phyloP scores from a whole-genome alignment of 92 coral and sea anemone species.

The Porites lobata region DNA sequence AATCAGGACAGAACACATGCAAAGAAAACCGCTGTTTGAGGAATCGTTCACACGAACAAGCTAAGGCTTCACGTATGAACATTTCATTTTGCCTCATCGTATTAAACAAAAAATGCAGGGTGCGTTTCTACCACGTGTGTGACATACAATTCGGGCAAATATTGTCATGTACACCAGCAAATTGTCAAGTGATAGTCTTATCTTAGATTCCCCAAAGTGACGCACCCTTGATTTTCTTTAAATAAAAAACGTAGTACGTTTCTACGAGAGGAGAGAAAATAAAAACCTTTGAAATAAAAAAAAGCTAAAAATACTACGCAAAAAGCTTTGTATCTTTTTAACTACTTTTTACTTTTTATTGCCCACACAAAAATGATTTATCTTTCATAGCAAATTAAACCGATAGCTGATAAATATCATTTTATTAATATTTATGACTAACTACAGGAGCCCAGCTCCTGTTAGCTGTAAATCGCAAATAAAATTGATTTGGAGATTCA shows the following conservation, averaged over 20 bases:
- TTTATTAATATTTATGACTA: background rate
- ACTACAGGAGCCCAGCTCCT: no score
- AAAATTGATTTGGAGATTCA: slow-evolving; percentile 1
- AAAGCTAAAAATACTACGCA: background rate
- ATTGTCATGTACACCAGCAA: no score
- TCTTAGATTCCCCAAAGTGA: background rate
- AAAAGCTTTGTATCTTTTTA: background rate
- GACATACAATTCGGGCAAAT: no score
- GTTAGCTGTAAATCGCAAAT: background rate
- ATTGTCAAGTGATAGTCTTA: no score
- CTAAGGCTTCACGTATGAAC: no score
- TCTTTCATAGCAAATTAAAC: background rate
- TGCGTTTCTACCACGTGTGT: no score
- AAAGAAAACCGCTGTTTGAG: no score
- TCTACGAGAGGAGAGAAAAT: background rate
- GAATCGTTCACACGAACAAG: no score
- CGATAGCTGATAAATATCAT: background rate
- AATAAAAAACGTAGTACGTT: background rate
- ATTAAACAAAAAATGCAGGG: no score
- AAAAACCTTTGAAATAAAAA: background rate
- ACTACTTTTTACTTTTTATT: background rate
- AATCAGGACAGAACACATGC: no score
- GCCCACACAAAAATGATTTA: background rate
- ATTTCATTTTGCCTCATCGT: no score
- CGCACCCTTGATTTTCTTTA: background rate